A percentile compares a stretch with the other conserved stretches of the same genome.
These are phyloP conservation scores for Cynaeus angustus DNA, from an alignment of 2,888 invertebrate species.

Conservation along the genomic window DNA sequence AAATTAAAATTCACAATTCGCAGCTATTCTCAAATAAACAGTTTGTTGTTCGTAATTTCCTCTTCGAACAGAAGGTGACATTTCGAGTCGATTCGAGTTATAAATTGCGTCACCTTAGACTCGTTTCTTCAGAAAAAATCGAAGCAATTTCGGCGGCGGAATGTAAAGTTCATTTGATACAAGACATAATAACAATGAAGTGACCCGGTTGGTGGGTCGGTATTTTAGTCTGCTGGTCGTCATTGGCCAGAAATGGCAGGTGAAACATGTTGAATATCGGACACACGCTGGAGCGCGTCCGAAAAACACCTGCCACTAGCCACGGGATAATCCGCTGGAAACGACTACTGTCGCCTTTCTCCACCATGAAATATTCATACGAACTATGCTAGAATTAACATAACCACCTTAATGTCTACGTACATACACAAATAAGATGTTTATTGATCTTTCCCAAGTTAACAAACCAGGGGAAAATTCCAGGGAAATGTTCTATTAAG, in stretches of 20 bases:
- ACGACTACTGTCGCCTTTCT: constrained; percentile 44
- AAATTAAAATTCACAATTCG: constrained; percentile 14
- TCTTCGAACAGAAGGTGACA: constrained; percentile 15
- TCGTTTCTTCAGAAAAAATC: constrained; percentile 29
- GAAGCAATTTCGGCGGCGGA: constrained; percentile 41
- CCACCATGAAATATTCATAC: constrained; percentile 37
- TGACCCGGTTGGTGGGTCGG: constrained; percentile 49
- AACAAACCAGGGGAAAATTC: not conserved
- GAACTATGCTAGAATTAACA: constrained; percentile 18
- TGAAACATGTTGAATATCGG: constrained; percentile 54
- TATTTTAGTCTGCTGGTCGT: constrained; percentile 40
- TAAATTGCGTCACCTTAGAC: constrained; percentile 29
- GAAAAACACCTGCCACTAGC: constrained; percentile 52
- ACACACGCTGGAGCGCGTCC: constrained; percentile 55
- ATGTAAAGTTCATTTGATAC: constrained; percentile 47
- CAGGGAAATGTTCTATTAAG: not conserved
- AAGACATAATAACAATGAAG: constrained; percentile 48
- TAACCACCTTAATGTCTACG: constrained; percentile 15
- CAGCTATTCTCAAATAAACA: not conserved
- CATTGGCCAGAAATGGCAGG: constrained; percentile 55
- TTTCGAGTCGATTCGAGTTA: constrained; percentile 10
- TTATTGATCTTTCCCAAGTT: constrained; percentile 18
- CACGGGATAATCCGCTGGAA: constrained; percentile 46
- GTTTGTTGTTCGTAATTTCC: constrained; percentile 14
- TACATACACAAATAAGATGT: constrained; percentile 34